A percentile compares a stretch with the other conserved stretches of the same genome.
These are phyloP conservation scores for Dicrurus megarhynchus DNA, from an alignment of 2,113 vertebrate genomes.

Conservation along the genomic window DNA sequence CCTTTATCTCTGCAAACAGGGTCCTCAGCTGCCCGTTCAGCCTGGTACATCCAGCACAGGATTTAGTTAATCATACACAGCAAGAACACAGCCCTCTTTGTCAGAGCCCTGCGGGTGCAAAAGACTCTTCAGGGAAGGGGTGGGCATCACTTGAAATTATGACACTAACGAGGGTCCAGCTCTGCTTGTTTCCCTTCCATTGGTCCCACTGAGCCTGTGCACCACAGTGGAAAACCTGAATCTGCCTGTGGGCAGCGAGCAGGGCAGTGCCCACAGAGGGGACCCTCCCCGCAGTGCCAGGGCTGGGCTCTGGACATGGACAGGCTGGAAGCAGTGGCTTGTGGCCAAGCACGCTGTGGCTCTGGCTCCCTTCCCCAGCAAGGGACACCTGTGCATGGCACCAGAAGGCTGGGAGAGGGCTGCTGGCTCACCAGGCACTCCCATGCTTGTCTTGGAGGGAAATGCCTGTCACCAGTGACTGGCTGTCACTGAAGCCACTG, in stretches of 20 bases:
- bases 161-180: constrained; percentile 2
- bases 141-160: neutral
- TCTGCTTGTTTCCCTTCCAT: neutral
- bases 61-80: constrained; percentile 22
- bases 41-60: neutral
- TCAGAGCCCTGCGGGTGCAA: neutral
- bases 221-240: neutral
- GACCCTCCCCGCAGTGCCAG: rapidly evolving
- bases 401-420: neutral
- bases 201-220: neutral
- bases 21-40: neutral
- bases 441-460: neutral
- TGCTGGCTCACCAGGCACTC: neutral
- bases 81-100: constrained; percentile 33
- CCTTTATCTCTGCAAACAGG: neutral
- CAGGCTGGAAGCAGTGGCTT: neutral
- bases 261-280: neutral
- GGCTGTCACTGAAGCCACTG: neutral
- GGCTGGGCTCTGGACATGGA: rapidly evolving
- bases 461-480: rapidly evolving
- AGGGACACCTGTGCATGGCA: neutral
- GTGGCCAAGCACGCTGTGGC: neutral
- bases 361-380: neutral
- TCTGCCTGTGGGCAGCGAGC: neutral
- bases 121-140: neutral